Evolutionary conservation across 1,140 invertebrate species (phyloP).

Genomic region (Melipona quadrifasciata): DNA sequence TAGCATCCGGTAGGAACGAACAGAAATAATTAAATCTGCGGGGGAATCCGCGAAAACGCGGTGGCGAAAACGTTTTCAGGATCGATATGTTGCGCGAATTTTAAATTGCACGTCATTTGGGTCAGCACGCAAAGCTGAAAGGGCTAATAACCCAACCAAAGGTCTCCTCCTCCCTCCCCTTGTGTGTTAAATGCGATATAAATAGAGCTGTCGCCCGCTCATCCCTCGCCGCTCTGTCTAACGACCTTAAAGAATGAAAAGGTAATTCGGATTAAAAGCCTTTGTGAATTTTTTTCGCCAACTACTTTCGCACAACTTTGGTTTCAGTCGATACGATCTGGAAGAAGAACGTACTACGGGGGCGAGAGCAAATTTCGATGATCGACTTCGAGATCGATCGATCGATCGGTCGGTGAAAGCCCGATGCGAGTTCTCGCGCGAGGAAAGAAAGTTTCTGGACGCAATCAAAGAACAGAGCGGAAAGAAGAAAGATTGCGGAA

Average conservation of each 20-base stretch:
- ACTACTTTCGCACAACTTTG: not conserved
- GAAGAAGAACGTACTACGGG: not conserved
- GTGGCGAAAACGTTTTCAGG: not conserved
- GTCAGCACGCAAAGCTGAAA: slow-evolving; percentile 42
- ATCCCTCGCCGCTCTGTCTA: slow-evolving; percentile 12
- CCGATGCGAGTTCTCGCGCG: not conserved
- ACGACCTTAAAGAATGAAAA: not conserved
- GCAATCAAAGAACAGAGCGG: not conserved
- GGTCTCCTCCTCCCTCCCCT: not conserved
- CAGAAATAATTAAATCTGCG: slow-evolving; percentile 26
- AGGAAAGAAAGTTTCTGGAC: not conserved
- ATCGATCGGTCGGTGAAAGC: too few relatives aligned
- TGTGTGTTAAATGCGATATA: slow-evolving; percentile 41
- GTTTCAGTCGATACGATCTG: not conserved
- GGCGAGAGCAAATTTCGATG: not conserved
- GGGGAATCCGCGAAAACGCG: too few relatives aligned
- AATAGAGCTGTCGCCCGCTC: slow-evolving; percentile 37
- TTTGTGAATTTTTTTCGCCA: not conserved
- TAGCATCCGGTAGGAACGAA: not conserved
- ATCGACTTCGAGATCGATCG: not conserved
- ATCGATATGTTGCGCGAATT: slow-evolving; percentile 29
- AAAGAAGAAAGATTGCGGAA: too few relatives aligned
- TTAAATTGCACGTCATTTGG: slow-evolving; percentile 27
- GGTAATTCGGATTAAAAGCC: slow-evolving; percentile 6
- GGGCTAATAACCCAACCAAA: slow-evolving; percentile 52